Evolutionary conservation across 2,797 vertebrate species (phyloP), one percentile per base, ranked within the genome.

Genomic region (Neopelma chrysocephalum): DNA sequence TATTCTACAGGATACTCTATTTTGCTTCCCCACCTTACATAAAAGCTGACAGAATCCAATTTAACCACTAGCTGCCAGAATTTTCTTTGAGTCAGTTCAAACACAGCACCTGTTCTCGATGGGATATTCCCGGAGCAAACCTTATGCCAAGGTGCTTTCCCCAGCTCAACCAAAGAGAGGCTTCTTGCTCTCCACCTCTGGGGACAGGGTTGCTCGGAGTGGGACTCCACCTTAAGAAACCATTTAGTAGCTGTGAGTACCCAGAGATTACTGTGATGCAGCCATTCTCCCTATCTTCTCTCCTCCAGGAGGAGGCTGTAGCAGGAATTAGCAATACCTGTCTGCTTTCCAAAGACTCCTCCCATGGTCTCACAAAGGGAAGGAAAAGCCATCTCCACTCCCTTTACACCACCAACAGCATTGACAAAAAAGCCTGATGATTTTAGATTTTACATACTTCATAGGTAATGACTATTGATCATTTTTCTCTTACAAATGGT

Each of bases 391-490:
- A 42, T 0, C 1, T 50, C 50, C 32, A 29, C 4, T n/a, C 50
- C 51, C 26, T 43, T 66, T 20, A n/a, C 7, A 51, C 6, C 57
- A 78, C 3, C n/a, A 79, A 3, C 25, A 58, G 21, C 31, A 26
- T 1, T 20, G 11, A 69, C 2, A 3, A 69, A 56, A 80, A 77
- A 62, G 11, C 20, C 21, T 0, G 0, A 8, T 17, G 25, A n/a
- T 61, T 87, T 47, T 14, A 6, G 9, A 61, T 72, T 51, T 34
- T 18, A 32, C 29, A 19, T 38, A 64, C 19, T 81, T 72, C 47
- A 83, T 16, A 71, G 26, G 17, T 47, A 83, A 51, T 21, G 6
- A 79, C 27, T 9, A 43, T 1, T 61, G 32, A 70, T 57, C 20
- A 38, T 31, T 36, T 51, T 26, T 54, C 43, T 72, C 15, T 23